Evolutionary conservation across 2,888 invertebrate genomes (phyloP).

Genomic region (Amblyteles armatorius): DNA sequence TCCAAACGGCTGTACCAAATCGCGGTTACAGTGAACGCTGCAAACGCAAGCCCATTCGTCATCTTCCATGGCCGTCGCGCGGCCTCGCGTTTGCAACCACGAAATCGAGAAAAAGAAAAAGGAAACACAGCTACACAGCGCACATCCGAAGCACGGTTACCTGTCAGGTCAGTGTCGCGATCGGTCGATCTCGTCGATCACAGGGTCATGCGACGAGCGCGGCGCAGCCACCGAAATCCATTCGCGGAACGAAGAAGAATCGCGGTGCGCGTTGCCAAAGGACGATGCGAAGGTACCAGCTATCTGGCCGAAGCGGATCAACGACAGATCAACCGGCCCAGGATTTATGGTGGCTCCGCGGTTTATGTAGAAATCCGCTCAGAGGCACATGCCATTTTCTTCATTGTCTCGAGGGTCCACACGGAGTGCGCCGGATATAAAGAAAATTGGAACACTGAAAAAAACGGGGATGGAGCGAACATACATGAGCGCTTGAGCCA

Average conservation of each 20-base stretch:
- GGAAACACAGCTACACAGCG: background rate
- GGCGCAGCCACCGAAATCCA: constrained; percentile 8
- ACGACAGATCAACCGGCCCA: background rate
- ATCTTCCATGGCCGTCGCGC: constrained; percentile 9
- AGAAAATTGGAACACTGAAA: background rate
- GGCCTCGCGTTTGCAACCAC: background rate
- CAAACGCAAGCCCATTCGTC: constrained; percentile 10
- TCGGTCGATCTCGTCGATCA: constrained; percentile 72
- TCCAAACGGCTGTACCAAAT: constrained; percentile 8
- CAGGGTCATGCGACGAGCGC: background rate
- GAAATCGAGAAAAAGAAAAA: constrained; percentile 13
- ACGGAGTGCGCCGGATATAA: background rate
- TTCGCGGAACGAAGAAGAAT: constrained; percentile 10
- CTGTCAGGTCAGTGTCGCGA: constrained; percentile 14
- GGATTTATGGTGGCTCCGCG: background rate
- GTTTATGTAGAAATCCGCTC: background rate
- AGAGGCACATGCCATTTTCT: constrained; percentile 5
- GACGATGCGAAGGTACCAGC: background rate
- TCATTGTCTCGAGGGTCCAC: background rate
- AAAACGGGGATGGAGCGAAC: too few relatives aligned
- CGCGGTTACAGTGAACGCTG: background rate
- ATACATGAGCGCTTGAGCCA: too few relatives aligned
- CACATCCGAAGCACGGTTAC: background rate
- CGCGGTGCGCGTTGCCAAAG: background rate
- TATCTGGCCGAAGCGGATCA: background rate